Percentiles rank a stretch among this genome's conserved stretches.
These are phyloP conservation scores for Perizoma flavofasciatum DNA, from an alignment of 2,888 invertebrate genomes.

Conservation along the genomic window DNA sequence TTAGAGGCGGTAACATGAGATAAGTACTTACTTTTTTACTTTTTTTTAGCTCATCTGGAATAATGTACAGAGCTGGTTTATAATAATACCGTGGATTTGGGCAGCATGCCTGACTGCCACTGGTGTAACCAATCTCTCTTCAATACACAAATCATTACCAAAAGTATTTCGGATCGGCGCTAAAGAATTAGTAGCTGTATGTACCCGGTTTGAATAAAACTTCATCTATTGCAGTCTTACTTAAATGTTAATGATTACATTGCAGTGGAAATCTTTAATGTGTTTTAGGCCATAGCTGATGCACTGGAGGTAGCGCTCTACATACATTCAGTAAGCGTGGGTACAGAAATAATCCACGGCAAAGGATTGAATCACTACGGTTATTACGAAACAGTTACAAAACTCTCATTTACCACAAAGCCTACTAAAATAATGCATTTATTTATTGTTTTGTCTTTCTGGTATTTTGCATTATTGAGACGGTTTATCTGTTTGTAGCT, in stretches of 20 bases:
- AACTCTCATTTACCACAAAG: neutral
- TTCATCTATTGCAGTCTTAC: too few species aligned
- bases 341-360: slow-evolving; percentile 71
- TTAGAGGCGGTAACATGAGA: neutral
- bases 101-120: slow-evolving; percentile 45
- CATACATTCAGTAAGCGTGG: slow-evolving; percentile 67
- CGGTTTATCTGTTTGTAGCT: slow-evolving; percentile 48
- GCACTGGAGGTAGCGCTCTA: slow-evolving; percentile 68
- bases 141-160: slow-evolving; percentile 42
- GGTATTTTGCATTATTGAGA: neutral
- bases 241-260: too few species aligned
- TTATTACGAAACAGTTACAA: slow-evolving; percentile 33
- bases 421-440: neutral
- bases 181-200: slow-evolving; percentile 60
- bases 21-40: neutral
- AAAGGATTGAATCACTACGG: slow-evolving; percentile 75
- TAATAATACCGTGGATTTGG: slow-evolving; percentile 66
- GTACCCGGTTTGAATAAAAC: slow-evolving; percentile 30
- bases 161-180: slow-evolving; percentile 55
- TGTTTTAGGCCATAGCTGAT: slow-evolving; percentile 60
- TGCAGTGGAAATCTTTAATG: neutral
- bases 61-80: slow-evolving; percentile 60
- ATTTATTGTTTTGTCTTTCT: too few species aligned
- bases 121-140: slow-evolving; percentile 45
- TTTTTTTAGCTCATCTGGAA: slow-evolving; percentile 69